A percentile compares a stretch with the other conserved stretches of the same genome.
phyloP scores from a whole-genome alignment of 2,888 invertebrate species.

The Drosophila hamatofila region DNA sequence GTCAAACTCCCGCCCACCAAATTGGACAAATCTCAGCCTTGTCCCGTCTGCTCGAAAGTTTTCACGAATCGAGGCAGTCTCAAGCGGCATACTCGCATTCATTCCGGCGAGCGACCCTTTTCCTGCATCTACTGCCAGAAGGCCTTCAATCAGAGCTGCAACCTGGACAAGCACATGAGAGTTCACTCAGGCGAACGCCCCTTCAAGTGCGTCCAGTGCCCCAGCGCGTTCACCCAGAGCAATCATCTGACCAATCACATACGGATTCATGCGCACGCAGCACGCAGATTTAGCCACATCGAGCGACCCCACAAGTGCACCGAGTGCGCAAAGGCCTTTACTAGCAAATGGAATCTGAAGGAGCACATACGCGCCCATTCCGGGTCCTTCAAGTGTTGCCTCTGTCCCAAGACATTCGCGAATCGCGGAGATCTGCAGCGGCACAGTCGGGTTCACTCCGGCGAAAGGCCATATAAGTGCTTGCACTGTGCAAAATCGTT shows the following conservation, averaged over 20 bases:
- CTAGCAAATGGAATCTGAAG: conserved; percentile 12
- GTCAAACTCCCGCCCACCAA: not conserved
- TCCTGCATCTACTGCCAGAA: conserved; percentile 18
- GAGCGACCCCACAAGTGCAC: conserved; percentile 11
- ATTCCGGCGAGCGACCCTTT: conserved; percentile 29
- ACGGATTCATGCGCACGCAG: conserved; percentile 6
- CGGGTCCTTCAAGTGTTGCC: conserved; percentile 13
- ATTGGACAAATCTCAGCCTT: not conserved
- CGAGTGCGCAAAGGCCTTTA: conserved; percentile 11
- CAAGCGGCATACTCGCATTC: conserved; percentile 22
- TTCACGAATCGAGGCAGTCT: conserved; percentile 17
- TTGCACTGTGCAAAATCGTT: conserved; percentile 10
- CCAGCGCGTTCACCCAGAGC: conserved; percentile 86
- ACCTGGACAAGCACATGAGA: conserved; percentile 86
- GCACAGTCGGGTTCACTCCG: conserved; percentile 23
- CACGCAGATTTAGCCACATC: not conserved
- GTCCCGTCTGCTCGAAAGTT: conserved; percentile 15
- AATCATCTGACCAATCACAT: conserved; percentile 84
- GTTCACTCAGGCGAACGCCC: conserved; percentile 86
- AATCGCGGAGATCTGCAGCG: conserved; percentile 11
- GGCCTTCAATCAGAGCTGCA: conserved; percentile 56
- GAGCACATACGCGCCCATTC: conserved; percentile 4
- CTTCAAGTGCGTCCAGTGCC: conserved; percentile 86
- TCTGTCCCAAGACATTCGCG: conserved; percentile 17
- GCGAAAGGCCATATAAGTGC: conserved; percentile 18